Conservation (phyloP, 2,113 vertebrate species). For the Apistogramma diplotaenia region DNA sequence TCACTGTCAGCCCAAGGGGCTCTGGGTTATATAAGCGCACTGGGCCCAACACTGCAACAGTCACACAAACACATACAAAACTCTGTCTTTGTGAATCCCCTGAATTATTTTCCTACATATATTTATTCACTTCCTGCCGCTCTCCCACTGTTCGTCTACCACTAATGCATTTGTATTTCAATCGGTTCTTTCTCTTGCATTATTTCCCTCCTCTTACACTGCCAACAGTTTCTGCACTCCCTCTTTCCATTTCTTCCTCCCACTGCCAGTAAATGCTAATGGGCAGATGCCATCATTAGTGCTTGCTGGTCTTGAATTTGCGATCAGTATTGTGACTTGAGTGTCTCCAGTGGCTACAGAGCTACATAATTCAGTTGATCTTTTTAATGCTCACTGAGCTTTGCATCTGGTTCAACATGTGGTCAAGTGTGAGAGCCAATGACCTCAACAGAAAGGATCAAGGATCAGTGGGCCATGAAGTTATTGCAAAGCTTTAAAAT, state of each 20-base stretch:
- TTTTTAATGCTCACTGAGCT: conserved; percentile 6
- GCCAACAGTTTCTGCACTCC: neutral
- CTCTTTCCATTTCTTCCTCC: neutral
- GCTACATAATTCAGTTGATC: conserved; percentile 34
- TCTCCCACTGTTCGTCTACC: neutral
- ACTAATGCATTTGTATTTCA: neutral
- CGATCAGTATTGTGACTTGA: conserved; percentile 21
- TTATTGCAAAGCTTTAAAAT: neutral
- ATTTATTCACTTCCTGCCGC: neutral
- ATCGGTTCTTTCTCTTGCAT: neutral
- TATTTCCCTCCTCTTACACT: conserved; percentile 3
- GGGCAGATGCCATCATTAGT: conserved; percentile 34
- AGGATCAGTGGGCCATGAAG: neutral
- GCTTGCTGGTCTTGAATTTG: conserved; percentile 24
- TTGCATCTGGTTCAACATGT: neutral
- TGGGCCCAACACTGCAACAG: conserved; percentile 11
- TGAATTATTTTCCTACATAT: neutral
- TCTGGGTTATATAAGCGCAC: conserved; percentile 59
- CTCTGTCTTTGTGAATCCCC: neutral
- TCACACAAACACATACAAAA: conserved; percentile 27
- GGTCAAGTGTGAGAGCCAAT: neutral
- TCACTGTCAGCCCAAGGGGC: conserved; percentile 48
- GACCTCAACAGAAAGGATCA: neutral
- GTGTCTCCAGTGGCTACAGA: conserved; percentile 15
- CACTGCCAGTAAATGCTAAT: conserved; percentile 22